These are phyloP conservation scores for Agelas oroides DNA, from an alignment of 37 sponge, comb jelly and placozoan species.

Conservation along the genomic window DNA sequence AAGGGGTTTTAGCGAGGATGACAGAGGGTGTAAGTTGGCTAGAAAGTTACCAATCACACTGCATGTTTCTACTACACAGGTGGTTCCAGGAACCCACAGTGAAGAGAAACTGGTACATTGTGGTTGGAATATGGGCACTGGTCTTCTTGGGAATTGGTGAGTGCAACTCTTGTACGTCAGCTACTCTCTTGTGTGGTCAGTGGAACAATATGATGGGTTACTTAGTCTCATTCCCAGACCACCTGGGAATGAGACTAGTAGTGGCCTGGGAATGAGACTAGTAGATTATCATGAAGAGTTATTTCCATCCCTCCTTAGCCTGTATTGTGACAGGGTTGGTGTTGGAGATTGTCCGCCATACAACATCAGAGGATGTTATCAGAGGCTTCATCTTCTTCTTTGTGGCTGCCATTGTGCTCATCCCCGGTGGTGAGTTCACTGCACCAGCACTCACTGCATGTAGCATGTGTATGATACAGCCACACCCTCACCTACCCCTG, in stretches of 20 bases:
- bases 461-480: no score
- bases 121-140: constrained; percentile 50
- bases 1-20: no score
- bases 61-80: constrained; percentile 19
- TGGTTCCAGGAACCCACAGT: constrained; percentile 72
- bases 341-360: constrained; percentile 44
- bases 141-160: constrained; percentile 59
- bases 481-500: neutral
- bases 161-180: constrained; percentile 15
- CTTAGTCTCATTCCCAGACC: no score
- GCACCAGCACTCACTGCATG: neutral
- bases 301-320: constrained; percentile 1
- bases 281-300: neutral
- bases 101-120: constrained; percentile 67
- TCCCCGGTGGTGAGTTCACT: constrained; percentile 60
- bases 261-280: no score
- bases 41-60: no score
- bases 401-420: constrained; percentile 51
- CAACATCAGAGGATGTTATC: constrained; percentile 35
- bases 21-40: no score
- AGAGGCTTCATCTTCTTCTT: constrained; percentile 71
- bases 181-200: no score
- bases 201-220: no score
- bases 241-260: no score
- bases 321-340: constrained; percentile 38